Evolutionary conservation across 1,140 invertebrate genomes (phyloP).

Genomic region (Anastatus disparis): DNA sequence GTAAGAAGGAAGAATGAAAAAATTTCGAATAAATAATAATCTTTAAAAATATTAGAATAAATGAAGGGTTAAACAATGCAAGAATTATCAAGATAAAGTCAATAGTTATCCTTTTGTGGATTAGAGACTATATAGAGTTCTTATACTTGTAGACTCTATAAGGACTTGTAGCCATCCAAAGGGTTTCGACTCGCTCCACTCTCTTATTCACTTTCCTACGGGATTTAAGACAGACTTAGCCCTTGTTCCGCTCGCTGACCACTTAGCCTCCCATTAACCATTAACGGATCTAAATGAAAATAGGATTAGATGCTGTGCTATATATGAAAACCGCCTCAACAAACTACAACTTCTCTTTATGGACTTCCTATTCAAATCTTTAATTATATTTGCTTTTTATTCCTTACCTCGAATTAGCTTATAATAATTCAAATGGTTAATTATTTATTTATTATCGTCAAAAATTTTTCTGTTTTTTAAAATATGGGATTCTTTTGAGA

Average conservation of each 20-base stretch:
- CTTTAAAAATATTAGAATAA: no score
- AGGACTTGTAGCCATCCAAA: constrained; percentile 49
- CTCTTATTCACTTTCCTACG: constrained; percentile 51
- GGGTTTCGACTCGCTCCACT: no score
- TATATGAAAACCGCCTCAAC: no score
- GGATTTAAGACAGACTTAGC: constrained; percentile 68
- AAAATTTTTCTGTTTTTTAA: no score
- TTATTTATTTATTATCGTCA: no score
- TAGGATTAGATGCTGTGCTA: constrained; percentile 58
- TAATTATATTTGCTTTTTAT: no score
- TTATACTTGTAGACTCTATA: constrained; percentile 50
- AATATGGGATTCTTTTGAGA: no score
- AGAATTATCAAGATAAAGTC: constrained; percentile 46
- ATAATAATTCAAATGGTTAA: no score
- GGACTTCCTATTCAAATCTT: neutral
- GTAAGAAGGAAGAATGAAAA: no score
- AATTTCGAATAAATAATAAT: no score
- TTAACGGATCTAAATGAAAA: constrained; percentile 67
- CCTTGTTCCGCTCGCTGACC: constrained; percentile 67
- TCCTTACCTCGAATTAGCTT: no score
- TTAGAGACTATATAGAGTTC: constrained; percentile 53
- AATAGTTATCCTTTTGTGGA: constrained; percentile 63
- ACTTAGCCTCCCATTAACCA: constrained; percentile 68
- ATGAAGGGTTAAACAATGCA: constrained; percentile 1
- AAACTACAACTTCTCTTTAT: constrained; percentile 30